Percentiles rank a stretch among this genome's conserved stretches.
Evolutionary conservation across 2,888 invertebrate genomes (phyloP).

Genomic region (Sarcophaga caerulescens): DNA sequence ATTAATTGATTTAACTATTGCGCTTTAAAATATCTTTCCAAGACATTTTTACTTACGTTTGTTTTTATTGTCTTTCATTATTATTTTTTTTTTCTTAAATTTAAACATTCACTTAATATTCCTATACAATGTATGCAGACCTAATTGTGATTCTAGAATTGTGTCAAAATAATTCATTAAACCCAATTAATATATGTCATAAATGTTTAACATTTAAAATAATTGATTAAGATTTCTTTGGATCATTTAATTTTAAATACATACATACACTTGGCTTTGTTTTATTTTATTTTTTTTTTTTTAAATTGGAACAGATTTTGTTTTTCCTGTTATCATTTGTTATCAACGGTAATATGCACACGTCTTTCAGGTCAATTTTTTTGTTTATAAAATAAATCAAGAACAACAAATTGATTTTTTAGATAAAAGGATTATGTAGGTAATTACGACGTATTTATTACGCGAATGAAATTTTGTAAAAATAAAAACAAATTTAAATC

Average conservation of each 20-base stretch:
- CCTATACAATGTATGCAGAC: too few species aligned
- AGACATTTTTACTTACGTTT: too few species aligned
- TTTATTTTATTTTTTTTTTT: background rate
- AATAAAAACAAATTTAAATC: background rate
- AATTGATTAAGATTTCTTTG: background rate
- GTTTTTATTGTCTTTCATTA: too few species aligned
- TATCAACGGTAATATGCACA: too few species aligned
- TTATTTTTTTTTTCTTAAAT: too few species aligned
- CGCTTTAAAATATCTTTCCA: too few species aligned
- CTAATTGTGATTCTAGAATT: background rate
- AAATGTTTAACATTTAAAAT: slow-evolving; percentile 10
- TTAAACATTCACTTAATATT: too few species aligned
- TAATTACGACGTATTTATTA: too few species aligned
- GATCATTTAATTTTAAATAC: background rate
- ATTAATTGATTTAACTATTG: too few species aligned
- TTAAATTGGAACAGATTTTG: background rate
- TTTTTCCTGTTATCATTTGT: background rate
- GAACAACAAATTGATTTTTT: background rate
- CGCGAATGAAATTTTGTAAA: too few species aligned
- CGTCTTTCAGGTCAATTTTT: too few species aligned
- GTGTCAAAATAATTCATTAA: slow-evolving; percentile 14
- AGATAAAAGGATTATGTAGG: slow-evolving; percentile 11
- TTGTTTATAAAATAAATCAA: background rate
- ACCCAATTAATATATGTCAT: slow-evolving; percentile 29
- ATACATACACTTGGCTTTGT: background rate